These are phyloP conservation scores for Diachrysia chrysitis DNA, from an alignment of 2,888 invertebrate genomes.

Conservation along the genomic window DNA sequence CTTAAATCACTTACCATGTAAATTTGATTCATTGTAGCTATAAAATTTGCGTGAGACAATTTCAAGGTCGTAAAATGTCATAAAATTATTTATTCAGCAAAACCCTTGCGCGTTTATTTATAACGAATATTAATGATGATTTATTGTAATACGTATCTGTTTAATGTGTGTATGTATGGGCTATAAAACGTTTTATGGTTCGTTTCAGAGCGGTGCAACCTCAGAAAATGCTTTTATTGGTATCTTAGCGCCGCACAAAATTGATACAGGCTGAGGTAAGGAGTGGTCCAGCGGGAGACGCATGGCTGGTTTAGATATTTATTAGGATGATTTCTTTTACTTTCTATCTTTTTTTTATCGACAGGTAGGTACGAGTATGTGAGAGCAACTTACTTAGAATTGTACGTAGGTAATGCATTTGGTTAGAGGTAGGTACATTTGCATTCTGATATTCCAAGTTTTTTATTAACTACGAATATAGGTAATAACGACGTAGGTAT, in stretches of 20 bases:
- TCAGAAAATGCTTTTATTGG: slow-evolving; percentile 83
- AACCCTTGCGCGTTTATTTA: slow-evolving; percentile 82
- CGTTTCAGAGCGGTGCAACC: slow-evolving; percentile 81
- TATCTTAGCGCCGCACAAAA: slow-evolving; percentile 79
- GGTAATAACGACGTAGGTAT: too few species aligned
- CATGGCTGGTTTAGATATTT: slow-evolving; percentile 48
- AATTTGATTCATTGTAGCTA: slow-evolving; percentile 74
- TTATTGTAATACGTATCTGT: slow-evolving; percentile 83
- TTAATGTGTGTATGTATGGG: slow-evolving; percentile 85
- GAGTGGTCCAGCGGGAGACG: slow-evolving; percentile 56
- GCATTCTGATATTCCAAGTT: too few species aligned
- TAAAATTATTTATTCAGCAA: slow-evolving; percentile 81
- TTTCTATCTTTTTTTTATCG: slow-evolving; percentile 35
- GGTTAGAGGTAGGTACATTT: too few species aligned
- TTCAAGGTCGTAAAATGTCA: slow-evolving; percentile 80
- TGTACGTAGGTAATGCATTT: too few species aligned
- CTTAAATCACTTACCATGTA: slow-evolving; percentile 73
- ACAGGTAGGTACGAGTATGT: too few species aligned
- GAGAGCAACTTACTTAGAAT: too few species aligned
- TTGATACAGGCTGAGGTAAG: slow-evolving; percentile 70
- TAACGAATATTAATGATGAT: slow-evolving; percentile 82
- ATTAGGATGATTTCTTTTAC: slow-evolving; percentile 52
- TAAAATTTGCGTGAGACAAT: slow-evolving; percentile 81
- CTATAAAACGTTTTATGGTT: slow-evolving; percentile 85
- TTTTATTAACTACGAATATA: too few species aligned